Evolutionary conservation across 2,888 invertebrate genomes (phyloP).

Genomic region (Acronicta leporina): DNA sequence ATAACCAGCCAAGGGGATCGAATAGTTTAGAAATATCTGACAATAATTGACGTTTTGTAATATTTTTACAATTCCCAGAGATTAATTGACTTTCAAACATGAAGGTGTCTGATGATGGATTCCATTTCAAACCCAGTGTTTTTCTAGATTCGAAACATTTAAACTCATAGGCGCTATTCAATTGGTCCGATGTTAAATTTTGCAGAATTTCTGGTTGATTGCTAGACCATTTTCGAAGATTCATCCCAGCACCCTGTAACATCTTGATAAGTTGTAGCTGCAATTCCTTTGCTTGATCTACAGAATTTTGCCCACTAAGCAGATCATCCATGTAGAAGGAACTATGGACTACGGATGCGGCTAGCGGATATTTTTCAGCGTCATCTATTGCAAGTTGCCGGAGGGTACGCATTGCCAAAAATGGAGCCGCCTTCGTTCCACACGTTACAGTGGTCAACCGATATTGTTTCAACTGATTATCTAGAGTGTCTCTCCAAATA

Average conservation of each 20-base stretch:
- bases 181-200: background rate
- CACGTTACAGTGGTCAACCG: background rate
- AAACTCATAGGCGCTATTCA: background rate
- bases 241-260: background rate
- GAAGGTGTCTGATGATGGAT: background rate
- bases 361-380: background rate
- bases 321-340: constrained; percentile 4
- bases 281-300: background rate
- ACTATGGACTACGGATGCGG: background rate
- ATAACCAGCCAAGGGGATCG: background rate
- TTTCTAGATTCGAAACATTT: background rate
- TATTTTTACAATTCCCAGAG: background rate
- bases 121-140: background rate
- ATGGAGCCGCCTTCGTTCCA: too few species aligned
- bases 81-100: background rate
- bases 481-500: background rate
- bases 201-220: background rate
- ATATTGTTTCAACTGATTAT: background rate
- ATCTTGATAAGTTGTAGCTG: background rate
- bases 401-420: background rate
- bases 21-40: background rate
- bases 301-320: background rate
- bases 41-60: background rate
- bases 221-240: constrained; percentile 1
- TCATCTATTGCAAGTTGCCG: background rate